Percentiles rank a stretch among this genome's conserved stretches.
phyloP scores from a whole-genome alignment of 2,113 vertebrate species.

The Podarcis raffonei region DNA sequence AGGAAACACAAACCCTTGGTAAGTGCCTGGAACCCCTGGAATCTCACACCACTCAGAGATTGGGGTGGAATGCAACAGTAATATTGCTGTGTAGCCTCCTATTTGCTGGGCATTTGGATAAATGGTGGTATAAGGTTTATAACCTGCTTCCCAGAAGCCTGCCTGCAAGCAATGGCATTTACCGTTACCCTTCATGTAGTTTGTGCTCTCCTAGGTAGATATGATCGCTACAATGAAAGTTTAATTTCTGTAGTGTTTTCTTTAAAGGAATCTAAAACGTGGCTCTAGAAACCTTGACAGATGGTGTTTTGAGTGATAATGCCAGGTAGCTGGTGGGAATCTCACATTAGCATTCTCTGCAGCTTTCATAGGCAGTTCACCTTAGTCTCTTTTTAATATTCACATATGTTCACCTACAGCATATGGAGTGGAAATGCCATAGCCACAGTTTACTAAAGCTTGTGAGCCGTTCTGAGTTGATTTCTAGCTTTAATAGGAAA shows the following conservation, averaged over 20 bases:
- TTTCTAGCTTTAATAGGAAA: background rate
- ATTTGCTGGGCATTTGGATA: background rate
- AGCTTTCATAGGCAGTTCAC: slow-evolving; percentile 46
- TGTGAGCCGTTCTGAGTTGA: background rate
- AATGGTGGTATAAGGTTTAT: background rate
- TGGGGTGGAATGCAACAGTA: background rate
- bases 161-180: slow-evolving; percentile 54
- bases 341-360: slow-evolving; percentile 55
- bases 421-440: slow-evolving; percentile 19
- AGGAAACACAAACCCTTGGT: too few relatives aligned
- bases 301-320: slow-evolving; percentile 62
- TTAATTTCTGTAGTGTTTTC: slow-evolving; percentile 33
- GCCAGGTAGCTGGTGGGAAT: slow-evolving; percentile 61
- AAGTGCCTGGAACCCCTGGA: too few relatives aligned
- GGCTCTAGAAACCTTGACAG: slow-evolving; percentile 69
- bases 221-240: slow-evolving; percentile 38
- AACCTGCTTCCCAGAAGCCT: slow-evolving; percentile 29
- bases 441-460: background rate
- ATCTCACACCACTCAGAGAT: too few relatives aligned
- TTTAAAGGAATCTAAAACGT: slow-evolving; percentile 23
- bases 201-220: slow-evolving; percentile 47
- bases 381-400: slow-evolving; percentile 46
- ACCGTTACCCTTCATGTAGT: slow-evolving; percentile 2
- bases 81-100: slow-evolving; percentile 15
- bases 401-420: background rate